phyloP scores from a whole-genome alignment of 2,113 vertebrate species.

The Sigmodon hispidus region DNA sequence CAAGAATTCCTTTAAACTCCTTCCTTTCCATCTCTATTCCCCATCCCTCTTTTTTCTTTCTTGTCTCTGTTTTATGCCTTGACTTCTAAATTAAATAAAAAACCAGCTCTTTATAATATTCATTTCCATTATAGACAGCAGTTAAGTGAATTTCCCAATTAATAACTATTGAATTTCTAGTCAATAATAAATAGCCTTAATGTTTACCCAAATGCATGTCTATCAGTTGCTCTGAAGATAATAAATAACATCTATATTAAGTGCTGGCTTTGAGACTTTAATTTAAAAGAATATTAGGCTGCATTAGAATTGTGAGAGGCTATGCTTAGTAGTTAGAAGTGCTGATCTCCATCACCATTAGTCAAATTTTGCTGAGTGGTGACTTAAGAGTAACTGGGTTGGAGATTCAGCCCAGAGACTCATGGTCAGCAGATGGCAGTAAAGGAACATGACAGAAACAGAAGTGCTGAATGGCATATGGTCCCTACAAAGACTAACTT shows the following conservation, averaged over 20 bases:
- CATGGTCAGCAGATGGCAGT: constrained; percentile 94
- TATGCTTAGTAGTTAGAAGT: background rate
- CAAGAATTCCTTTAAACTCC: background rate
- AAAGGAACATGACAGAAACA: constrained; percentile 86
- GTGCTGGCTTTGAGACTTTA: background rate
- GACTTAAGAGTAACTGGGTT: background rate
- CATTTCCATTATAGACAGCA: constrained; percentile 48
- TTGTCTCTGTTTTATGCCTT: background rate
- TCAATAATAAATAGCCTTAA: constrained; percentile 18
- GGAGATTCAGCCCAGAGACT: background rate
- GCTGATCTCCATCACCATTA: background rate
- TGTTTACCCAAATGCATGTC: background rate
- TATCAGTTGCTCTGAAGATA: background rate
- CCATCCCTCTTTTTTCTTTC: rapidly evolving
- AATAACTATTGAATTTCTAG: constrained; percentile 40
- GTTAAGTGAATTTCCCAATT: constrained; percentile 43
- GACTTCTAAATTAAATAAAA: constrained; percentile 33
- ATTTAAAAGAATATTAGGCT: constrained; percentile 51
- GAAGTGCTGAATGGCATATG: background rate
- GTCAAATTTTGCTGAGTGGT: constrained; percentile 25
- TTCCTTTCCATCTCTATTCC: background rate
- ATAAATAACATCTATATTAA: background rate
- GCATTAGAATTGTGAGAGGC: background rate
- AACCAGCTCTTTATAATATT: background rate
- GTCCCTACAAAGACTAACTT: constrained; percentile 76